phyloP scores from a whole-genome alignment of 2,797 vertebrate species.

The Botia almorhae region DNA sequence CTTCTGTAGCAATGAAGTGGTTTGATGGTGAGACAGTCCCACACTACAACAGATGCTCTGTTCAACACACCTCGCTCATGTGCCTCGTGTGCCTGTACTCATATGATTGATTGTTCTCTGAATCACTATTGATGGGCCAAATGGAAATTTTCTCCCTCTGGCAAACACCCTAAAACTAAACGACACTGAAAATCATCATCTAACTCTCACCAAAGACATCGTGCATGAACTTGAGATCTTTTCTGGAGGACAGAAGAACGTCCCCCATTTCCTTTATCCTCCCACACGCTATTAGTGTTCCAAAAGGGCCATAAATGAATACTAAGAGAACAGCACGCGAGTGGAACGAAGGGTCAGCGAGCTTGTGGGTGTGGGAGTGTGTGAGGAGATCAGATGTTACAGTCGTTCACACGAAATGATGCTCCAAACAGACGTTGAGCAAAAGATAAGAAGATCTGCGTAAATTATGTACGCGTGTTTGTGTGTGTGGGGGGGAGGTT shows the following conservation, averaged over 20 bases:
- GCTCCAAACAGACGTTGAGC: not conserved
- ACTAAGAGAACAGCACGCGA: slow-evolving; percentile 15
- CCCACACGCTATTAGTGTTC: slow-evolving; percentile 40
- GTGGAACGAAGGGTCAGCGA: slow-evolving; percentile 21
- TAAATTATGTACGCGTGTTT: no score
- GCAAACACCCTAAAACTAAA: slow-evolving; percentile 57
- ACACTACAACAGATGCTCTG: slow-evolving; percentile 51
- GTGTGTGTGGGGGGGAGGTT: no score
- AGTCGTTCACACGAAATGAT: slow-evolving; percentile 17
- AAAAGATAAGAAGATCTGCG: no score
- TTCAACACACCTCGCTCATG: slow-evolving; percentile 34
- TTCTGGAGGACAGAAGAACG: slow-evolving; percentile 35
- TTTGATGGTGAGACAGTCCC: slow-evolving; percentile 37
- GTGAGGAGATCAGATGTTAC: slow-evolving; percentile 5
- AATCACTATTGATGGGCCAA: slow-evolving; percentile 61
- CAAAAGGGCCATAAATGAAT: slow-evolving; percentile 33
- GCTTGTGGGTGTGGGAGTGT: slow-evolving; percentile 43
- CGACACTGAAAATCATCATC: slow-evolving; percentile 65
- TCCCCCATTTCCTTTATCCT: slow-evolving; percentile 35
- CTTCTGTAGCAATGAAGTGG: slow-evolving; percentile 6
- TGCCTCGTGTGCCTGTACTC: slow-evolving; percentile 35
- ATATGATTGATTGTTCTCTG: slow-evolving; percentile 40
- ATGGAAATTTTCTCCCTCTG: slow-evolving; percentile 53
- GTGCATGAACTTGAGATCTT: slow-evolving; percentile 51
- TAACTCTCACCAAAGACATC: slow-evolving; percentile 55